phyloP scores from a whole-genome alignment of 2,113 vertebrate genomes.

The Pantherophis guttatus region DNA sequence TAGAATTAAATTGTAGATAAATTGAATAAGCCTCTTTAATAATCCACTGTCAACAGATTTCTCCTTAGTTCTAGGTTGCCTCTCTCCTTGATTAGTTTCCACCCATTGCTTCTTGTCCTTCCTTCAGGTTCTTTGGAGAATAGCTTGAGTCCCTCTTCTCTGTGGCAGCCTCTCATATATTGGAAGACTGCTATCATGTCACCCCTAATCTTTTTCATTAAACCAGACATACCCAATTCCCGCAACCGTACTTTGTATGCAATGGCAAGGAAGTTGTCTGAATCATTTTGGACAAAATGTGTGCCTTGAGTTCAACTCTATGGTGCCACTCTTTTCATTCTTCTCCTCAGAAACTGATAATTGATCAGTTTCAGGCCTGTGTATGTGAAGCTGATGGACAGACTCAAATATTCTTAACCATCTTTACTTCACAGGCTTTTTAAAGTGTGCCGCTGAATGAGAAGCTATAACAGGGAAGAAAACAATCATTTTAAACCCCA shows the following conservation, averaged over 20 bases:
- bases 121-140: too few relatives aligned
- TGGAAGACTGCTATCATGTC: too few relatives aligned
- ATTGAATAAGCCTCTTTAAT: neutral
- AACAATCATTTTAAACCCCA: neutral
- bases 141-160: too few relatives aligned
- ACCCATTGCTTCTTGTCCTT: too few relatives aligned
- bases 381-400: neutral
- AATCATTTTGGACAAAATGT: neutral
- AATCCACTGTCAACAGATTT: neutral
- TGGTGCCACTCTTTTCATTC: neutral
- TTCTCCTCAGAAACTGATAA: neutral
- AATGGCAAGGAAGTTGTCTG: neutral
- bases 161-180: too few relatives aligned
- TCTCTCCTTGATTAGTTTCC: too few relatives aligned
- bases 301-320: neutral
- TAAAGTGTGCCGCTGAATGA: neutral
- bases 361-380: neutral
- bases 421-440: neutral
- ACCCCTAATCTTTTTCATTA: too few relatives aligned
- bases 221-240: too few relatives aligned
- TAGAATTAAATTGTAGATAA: neutral
- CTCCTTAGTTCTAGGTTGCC: too few relatives aligned
- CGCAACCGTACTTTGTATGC: too few relatives aligned
- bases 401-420: neutral
- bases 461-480: neutral